A percentile compares a stretch with the other conserved stretches of the same genome.
These are phyloP conservation scores for Melangyna quadrimaculata DNA, from an alignment of 2,888 invertebrate genomes.

Conservation along the genomic window DNA sequence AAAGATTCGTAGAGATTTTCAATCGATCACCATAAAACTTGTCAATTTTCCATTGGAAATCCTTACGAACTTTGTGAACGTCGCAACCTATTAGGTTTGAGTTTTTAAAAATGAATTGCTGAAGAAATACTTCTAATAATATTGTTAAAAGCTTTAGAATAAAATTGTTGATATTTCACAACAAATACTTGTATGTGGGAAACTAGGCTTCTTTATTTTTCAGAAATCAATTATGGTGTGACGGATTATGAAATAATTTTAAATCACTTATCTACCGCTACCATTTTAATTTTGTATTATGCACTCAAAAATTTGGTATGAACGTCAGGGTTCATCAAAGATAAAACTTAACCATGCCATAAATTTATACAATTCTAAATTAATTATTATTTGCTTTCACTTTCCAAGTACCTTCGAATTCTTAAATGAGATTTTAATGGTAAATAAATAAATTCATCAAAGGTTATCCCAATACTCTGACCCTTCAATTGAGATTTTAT, in stretches of 20 bases:
- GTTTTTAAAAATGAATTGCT: no score
- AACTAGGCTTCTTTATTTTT: no score
- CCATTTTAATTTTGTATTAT: background rate
- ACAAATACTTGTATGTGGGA: no score
- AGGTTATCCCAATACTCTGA: slow-evolving; percentile 52
- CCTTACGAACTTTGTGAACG: no score
- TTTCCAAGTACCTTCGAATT: background rate
- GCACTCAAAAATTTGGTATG: background rate
- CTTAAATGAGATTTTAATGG: background rate
- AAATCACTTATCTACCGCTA: background rate
- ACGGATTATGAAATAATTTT: background rate
- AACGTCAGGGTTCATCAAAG: background rate
- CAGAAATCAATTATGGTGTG: background rate
- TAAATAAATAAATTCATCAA: background rate
- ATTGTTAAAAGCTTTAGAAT: no score
- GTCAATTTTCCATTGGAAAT: no score
- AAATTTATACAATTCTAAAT: background rate
- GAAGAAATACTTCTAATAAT: no score
- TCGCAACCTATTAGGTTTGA: no score
- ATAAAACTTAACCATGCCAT: background rate
- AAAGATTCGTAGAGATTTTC: no score
- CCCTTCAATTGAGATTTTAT: no score
- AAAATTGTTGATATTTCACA: no score
- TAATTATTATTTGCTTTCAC: slow-evolving; percentile 17
- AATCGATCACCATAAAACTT: no score